Evolutionary conservation across 2,113 vertebrate genomes (phyloP), one percentile per base, ranked within the genome.

Genomic region (Turdus rufiventris): DNA sequence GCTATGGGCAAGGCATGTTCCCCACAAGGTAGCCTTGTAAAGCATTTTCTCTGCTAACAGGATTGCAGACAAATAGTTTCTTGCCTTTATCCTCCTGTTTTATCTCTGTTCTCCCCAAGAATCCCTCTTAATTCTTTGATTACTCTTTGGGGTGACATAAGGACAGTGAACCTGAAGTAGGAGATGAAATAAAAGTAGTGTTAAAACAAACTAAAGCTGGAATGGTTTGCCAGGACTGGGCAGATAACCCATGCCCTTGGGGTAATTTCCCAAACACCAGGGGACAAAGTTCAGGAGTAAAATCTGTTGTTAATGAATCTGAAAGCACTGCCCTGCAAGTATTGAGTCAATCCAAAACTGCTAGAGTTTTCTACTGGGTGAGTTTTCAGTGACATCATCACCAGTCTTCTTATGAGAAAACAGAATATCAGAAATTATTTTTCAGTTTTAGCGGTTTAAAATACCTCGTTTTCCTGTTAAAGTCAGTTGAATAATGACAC

Each of bases 41-140:
- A 93, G 75, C 85, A 45, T 88, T 92, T 91, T 88, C 75, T 56
- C 12, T 0, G 0, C 80, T 88, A 84, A 89, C 20, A 7, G 70
- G 65, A 54, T 75, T 74, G 78, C 75, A 90, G 86, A 82, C 53
- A 73, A 92, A 95, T 62, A 84, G 48, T 71, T 91, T 79, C 70
- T 66, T 87, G 68, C 68, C 19, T 91, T 94, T 91, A 79, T 94
- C n/a, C 65, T 87, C 50, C 31, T 77, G 28, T 83, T 94, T 95
- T 85, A 66, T 91, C 56, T 88, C 85, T 72, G 33, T 31, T 88
- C 61, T 94, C 42, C 50, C 48, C 50, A 76, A 75, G 86, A 92
- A 76, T 67, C 65, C 34, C 29, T 85, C 50, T 91, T 91, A 47
- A 80, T 89, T 85, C 63, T 78, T 79, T 57, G 23, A 14, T 79